Base-by-base conservation (phyloP, 2,113 vertebrate genomes). In the Halichoerus grypus region DNA sequence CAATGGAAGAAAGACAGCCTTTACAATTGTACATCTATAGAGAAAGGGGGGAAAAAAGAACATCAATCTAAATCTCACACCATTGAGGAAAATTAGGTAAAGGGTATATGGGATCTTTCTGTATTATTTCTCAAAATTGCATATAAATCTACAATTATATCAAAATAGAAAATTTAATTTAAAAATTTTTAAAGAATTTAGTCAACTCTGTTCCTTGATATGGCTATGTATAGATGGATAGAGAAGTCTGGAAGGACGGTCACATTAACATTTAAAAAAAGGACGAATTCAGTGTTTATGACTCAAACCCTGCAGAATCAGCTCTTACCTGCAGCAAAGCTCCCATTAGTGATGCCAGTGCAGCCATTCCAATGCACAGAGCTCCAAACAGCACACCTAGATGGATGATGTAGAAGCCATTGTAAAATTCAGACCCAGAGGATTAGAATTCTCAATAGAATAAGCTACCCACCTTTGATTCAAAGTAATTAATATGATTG, bases 321-420 rank as follows among this genome's bases (percentile, higher is more conserved):
- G 26, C 80, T 81, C 92, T 98, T 98, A 99, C 99, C 99, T 99
- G 99, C 96, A 99, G 97, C 98, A 99, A 92, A 55, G 98, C 98
- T 96, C 99, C 99, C 99, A 99, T 98, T 0, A 99, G 2, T 33
- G 99, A 99, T 9, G 99, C 99, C 86, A 99, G 4, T 1, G 98
- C 99, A 96, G 99, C 99, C 99, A 99, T 99, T 36, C 98, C 99
- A n/a, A 99, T 99, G 94, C 99, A 99, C 55, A 99, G 22, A 22
- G 19, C 98, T 2, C 99, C 99, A 94, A 98, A 99, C 57, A 99
- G 98, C 10, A 99, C 98, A 98, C 99, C 99, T 99, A 94, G 26
- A 33, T 31, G 53, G 57, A 24, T 71, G 71, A 98, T 31, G 28
- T 7, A 98, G 51, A 94, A 95, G 76, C 46, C 4, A 6, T 31